Conservation (phyloP, 2,888 invertebrate species). For the Nezara viridula region DNA sequence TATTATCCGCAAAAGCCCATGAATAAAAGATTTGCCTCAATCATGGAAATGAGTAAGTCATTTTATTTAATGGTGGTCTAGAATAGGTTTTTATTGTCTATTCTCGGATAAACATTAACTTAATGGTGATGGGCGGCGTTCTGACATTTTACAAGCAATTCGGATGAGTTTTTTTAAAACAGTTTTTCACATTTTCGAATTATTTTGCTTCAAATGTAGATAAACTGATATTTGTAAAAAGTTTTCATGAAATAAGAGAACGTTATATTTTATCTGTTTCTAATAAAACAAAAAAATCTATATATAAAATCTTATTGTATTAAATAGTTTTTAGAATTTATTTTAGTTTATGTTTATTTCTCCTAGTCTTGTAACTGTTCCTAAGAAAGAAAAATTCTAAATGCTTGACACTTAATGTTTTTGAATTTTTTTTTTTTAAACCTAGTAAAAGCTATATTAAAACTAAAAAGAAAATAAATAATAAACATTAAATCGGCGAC, state of each 20-base stretch:
- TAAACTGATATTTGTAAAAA: neutral
- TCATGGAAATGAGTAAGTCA: conserved; percentile 54
- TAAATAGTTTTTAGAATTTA: too few species aligned
- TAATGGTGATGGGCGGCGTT: conserved; percentile 34
- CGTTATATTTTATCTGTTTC: too few species aligned
- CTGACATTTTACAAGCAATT: neutral
- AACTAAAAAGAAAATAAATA: too few species aligned
- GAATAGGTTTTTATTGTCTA: conserved; percentile 40
- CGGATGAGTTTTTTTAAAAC: neutral
- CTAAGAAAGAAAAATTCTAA: too few species aligned
- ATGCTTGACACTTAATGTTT: too few species aligned
- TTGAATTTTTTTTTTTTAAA: too few species aligned
- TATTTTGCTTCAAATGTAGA: neutral
- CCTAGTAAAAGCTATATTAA: too few species aligned
- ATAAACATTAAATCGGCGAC: too few species aligned
- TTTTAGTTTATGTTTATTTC: too few species aligned
- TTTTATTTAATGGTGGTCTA: conserved; percentile 50
- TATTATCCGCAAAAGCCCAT: conserved; percentile 43
- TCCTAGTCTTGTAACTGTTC: too few species aligned
- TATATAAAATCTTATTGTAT: too few species aligned
- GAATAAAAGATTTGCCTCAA: conserved; percentile 53
- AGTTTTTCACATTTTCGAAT: neutral
- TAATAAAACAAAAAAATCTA: too few species aligned
- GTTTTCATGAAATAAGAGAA: neutral
- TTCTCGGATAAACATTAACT: conserved; percentile 11